Evolutionary conservation across 2,113 vertebrate species (phyloP).

Genomic region (Symphodus melops): DNA sequence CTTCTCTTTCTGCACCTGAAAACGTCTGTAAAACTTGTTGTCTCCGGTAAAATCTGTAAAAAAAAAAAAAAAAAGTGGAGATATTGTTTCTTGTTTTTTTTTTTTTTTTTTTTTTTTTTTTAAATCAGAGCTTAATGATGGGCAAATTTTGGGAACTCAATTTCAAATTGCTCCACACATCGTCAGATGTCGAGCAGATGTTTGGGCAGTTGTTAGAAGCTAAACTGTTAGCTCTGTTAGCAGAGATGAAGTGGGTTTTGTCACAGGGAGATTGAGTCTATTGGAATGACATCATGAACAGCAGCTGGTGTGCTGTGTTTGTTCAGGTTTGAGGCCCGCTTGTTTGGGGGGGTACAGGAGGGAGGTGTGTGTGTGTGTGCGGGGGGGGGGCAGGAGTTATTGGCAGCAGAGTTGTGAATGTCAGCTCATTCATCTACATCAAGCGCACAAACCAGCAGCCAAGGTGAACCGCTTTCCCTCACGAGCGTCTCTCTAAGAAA

Average conservation of each 20-base stretch:
- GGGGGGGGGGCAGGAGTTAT: conserved; percentile 42
- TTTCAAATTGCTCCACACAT: too few relatives aligned
- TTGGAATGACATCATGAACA: conserved; percentile 3
- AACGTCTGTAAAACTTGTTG: too few relatives aligned
- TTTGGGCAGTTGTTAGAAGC: neutral
- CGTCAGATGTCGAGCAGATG: neutral
- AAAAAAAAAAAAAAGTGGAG: too few relatives aligned
- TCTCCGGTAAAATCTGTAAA: too few relatives aligned
- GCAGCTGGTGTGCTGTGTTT: conserved; percentile 10
- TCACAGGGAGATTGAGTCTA: neutral
- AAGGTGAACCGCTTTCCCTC: conserved; percentile 54
- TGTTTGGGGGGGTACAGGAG: neutral
- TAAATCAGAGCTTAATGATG: too few relatives aligned
- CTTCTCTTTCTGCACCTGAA: too few relatives aligned
- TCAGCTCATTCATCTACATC: conserved; percentile 59
- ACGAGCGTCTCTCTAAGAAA: conserved; percentile 24
- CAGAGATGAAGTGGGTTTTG: neutral
- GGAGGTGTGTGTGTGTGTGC: too few relatives aligned
- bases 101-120: too few relatives aligned
- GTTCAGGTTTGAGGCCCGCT: conserved; percentile 23
- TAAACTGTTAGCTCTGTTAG: neutral
- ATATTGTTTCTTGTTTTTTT: too few relatives aligned
- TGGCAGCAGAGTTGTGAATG: conserved; percentile 39
- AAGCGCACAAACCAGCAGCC: conserved; percentile 38
- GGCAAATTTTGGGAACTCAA: too few relatives aligned